These are phyloP conservation scores for Ophioninae sp. DNA, from an alignment of 2,888 invertebrate species.

Conservation along the genomic window DNA sequence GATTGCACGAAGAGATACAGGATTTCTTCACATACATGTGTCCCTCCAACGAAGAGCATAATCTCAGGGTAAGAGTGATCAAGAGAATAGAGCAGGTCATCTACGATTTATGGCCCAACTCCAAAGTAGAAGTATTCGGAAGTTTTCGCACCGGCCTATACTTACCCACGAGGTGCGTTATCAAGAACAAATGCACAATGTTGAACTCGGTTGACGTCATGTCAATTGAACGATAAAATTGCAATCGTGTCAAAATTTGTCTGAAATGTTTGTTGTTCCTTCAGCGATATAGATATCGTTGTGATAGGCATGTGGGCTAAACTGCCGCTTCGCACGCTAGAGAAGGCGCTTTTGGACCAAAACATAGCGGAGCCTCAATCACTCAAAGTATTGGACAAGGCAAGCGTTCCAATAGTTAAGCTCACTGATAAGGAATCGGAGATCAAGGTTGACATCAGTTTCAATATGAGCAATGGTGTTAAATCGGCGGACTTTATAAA, in stretches of 20 bases:
- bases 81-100: conserved; percentile 94
- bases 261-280: conserved; percentile 55
- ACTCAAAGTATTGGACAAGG: conserved; percentile 98
- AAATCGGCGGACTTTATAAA: conserved; percentile 98
- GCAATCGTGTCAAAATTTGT: not conserved
- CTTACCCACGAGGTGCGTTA: conserved; percentile 92
- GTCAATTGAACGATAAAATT: not conserved
- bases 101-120: conserved; percentile 94
- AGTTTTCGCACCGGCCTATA: conserved; percentile 98
- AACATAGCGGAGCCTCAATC: conserved; percentile 94
- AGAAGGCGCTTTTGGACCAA: conserved; percentile 93
- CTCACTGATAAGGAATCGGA: conserved; percentile 92
- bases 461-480: conserved; percentile 99
- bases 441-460: conserved; percentile 97
- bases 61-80: conserved; percentile 93
- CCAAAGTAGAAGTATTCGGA: conserved; percentile 98
- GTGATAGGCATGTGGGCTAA: conserved; percentile 92
- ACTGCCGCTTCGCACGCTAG: conserved; percentile 94
- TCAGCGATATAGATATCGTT: conserved; percentile 86
- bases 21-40: conserved; percentile 98
- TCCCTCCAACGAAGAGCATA: conserved; percentile 95
- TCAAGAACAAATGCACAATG: conserved; percentile 24
- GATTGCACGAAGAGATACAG: conserved; percentile 98
- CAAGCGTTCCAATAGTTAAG: conserved; percentile 99
- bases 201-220: not conserved